Evolutionary conservation across 1,140 invertebrate species (phyloP).

Genomic region (Atta colombica): DNA sequence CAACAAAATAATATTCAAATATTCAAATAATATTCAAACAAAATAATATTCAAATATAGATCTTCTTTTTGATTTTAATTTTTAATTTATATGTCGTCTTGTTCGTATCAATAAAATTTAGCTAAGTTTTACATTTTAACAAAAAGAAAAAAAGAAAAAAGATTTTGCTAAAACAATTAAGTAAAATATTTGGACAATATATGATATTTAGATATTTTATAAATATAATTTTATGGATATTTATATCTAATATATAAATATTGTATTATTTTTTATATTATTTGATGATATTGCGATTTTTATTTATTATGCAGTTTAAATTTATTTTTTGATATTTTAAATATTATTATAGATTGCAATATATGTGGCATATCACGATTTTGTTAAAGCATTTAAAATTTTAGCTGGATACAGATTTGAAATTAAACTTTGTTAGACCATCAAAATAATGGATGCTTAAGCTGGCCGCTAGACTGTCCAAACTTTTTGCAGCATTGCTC

Average conservation of each 20-base stretch:
- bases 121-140: not conserved
- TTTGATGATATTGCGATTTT: not conserved
- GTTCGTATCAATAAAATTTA: not conserved
- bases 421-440: too few relatives aligned
- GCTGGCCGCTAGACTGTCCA: too few relatives aligned
- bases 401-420: too few relatives aligned
- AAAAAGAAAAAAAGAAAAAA: not conserved
- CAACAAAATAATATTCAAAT: conserved; percentile 23
- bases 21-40: not conserved
- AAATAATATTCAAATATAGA: conserved; percentile 16
- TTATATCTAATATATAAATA: not conserved
- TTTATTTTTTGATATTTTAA: not conserved
- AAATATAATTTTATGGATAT: not conserved
- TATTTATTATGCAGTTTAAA: not conserved
- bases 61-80: not conserved
- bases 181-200: not conserved
- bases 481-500: too few relatives aligned
- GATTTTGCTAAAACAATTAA: not conserved
- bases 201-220: not conserved
- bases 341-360: not conserved
- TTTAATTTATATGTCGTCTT: not conserved
- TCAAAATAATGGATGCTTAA: too few relatives aligned
- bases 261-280: not conserved
- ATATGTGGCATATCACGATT: not conserved
- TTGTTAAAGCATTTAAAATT: too few relatives aligned